Evolutionary conservation across 2,888 invertebrate species (phyloP), one percentile per base, ranked within the genome.

Genomic region (Troides helena): DNA sequence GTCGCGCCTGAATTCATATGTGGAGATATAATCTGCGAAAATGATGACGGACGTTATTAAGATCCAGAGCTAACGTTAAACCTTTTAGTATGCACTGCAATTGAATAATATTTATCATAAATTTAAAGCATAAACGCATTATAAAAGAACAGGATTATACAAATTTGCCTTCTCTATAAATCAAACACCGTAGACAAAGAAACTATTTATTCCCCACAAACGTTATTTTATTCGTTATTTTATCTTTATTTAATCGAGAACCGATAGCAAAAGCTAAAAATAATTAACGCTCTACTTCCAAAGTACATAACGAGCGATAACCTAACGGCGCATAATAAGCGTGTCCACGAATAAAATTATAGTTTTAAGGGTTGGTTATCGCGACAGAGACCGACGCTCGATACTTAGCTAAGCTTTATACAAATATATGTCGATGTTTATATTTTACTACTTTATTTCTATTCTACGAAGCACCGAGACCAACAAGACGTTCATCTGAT

Each of bases 241-340:
- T 14, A 58, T 62, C 21, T 30, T 69, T 69, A 60, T 64, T 64
- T 65, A 69, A 50, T 70, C 36, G 18, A 62, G 14, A 66, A 62
- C 21, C 30, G 30, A 43, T 63, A 67, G 67, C 21, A 60, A 53
- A 56, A n/a, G 30, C 50, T 10, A 70, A 56, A 64, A 64, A 67
- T 67, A 70, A 70, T 70, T 67, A 70, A 64, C 8, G 56, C 21
- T 25, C 50, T 21, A 43, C 56, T 62, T 65, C 30, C 61, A 67
- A 59, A 59, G 70, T 57, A 64, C 64, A 70, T 70, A 70, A 70
- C 63, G 59, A 30, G 62, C 70, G 67, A 70, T 70, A 70, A 50
- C 70, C 17, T 65, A 70, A 67, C 57, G 36, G 61, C 50, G 60
- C 59, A 65, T 65, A 67, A 67, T 67, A 61, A 69, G 57, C 70